Evolutionary conservation across 2,888 invertebrate species (phyloP), one percentile per base, ranked within the genome.

Genomic region (Laothoe populi): DNA sequence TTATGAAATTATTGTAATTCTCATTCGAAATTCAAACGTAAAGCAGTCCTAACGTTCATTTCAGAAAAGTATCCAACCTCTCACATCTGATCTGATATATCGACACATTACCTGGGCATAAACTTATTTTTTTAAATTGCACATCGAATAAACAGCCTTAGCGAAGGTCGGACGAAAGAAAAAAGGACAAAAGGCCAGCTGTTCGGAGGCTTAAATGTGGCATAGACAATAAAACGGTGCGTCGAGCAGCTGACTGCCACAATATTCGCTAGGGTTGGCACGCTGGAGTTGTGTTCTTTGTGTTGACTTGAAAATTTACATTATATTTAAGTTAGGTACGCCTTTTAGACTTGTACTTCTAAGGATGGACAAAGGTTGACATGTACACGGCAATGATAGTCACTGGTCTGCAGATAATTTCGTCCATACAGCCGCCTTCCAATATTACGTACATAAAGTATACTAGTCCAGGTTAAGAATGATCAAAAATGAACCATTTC

Each of bases 131-230:
- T 46, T 31, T 31, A 59, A 59, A 64, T 45, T 49, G 53, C 59
- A 46, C 57, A 53, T 19, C 11, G 10, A 53, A 23, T 49, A 16
- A 66, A 63, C 68, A 53, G 71, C 70, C 71, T 75, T 49, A 45
- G 63, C 60, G 62, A 79, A 79, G 78, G 79, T 73, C 74, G 74
- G 8, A 31, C 42, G 16, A 38, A 40, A 60, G 64, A 71, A 69
- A 73, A 76, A 73, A 62, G 65, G 21, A 72, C 66, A 77, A 74
- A 70, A 65, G 67, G 68, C 70, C 80, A 81, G 80, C 79, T 81
- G 80, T 73, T 66, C 62, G 64, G 63, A 62, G 62, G 63, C 63
- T 63, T 63, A 63, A 71, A 73, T 70, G 71, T 70, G 67, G 66
- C 53, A 67, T 66, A 63, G 70, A 73, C 68, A 73, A 67, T 59